These are phyloP conservation scores for Rhopalosiphum padi DNA, from an alignment of 1,140 invertebrate genomes.

Conservation along the genomic window DNA sequence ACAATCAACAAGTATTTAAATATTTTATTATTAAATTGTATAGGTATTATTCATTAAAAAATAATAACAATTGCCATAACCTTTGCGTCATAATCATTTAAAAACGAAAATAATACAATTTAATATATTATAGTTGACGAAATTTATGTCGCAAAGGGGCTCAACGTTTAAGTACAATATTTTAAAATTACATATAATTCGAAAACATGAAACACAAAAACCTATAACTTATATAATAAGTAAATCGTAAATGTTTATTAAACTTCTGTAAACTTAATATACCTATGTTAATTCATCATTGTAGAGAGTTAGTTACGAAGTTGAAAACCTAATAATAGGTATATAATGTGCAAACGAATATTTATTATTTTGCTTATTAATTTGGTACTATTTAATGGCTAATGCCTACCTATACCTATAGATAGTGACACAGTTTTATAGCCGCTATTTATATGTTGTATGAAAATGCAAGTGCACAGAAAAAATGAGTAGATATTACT, in stretches of 20 bases:
- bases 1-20: not conserved
- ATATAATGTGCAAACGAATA: not conserved
- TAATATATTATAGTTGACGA: not conserved
- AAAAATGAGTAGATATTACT: too few relatives aligned
- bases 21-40: not conserved
- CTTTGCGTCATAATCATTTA: not conserved
- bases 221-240: not conserved
- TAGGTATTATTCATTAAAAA: not conserved
- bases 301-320: not conserved
- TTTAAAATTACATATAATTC: not conserved
- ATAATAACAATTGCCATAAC: not conserved
- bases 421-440: too few relatives aligned
- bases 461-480: too few relatives aligned
- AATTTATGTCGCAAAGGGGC: too few relatives aligned
- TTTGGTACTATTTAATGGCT: too few relatives aligned
- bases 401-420: too few relatives aligned
- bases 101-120: not conserved
- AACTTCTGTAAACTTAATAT: not conserved
- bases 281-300: not conserved
- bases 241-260: not conserved
- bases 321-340: not conserved
- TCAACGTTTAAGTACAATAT: too few relatives aligned
- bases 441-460: too few relatives aligned
- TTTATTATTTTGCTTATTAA: not conserved
- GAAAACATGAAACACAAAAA: not conserved